phyloP scores from a whole-genome alignment of 35 echinoderm and acorn worm species.

The Anneissia japonica region DNA sequence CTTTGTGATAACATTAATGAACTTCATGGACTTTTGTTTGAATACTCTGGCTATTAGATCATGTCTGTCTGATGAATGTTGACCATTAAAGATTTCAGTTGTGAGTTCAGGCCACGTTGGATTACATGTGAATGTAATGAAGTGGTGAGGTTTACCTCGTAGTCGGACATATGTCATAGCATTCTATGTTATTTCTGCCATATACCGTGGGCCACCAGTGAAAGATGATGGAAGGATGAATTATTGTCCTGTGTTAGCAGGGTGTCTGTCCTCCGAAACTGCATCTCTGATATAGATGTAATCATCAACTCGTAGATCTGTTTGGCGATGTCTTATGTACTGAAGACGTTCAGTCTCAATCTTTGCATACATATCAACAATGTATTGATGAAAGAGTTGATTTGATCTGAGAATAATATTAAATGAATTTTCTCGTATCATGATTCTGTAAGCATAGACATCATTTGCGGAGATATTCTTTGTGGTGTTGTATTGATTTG shows the following conservation, averaged over 20 bases:
- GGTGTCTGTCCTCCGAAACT: background rate
- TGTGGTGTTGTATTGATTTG: background rate
- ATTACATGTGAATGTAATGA: no score
- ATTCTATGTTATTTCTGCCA: slow-evolving; percentile 9
- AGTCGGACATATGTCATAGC: slow-evolving; percentile 28
- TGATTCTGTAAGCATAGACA: background rate
- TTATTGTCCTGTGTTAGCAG: background rate
- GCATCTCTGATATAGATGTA: slow-evolving; percentile 20
- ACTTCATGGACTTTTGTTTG: slow-evolving; percentile 19
- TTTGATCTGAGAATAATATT: slow-evolving; percentile 5
- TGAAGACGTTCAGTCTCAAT: slow-evolving; percentile 8
- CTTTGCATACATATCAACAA: slow-evolving; percentile 31
- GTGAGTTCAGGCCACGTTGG: no score
- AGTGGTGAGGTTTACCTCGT: background rate
- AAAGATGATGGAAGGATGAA: slow-evolving; percentile 27
- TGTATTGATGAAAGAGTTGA: slow-evolving; percentile 23
- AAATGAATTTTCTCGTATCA: background rate
- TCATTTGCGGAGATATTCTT: background rate
- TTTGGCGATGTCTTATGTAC: background rate
- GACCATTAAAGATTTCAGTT: background rate
- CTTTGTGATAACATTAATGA: slow-evolving; percentile 11
- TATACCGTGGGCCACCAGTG: slow-evolving; percentile 13
- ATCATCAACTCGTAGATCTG: slow-evolving; percentile 1
- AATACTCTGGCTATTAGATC: slow-evolving; percentile 32
- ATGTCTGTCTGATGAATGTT: slow-evolving; percentile 17